Percentiles rank a stretch among this genome's conserved stretches.
Evolutionary conservation across 2,113 vertebrate genomes (phyloP).

Genomic region (Loxodonta africana): DNA sequence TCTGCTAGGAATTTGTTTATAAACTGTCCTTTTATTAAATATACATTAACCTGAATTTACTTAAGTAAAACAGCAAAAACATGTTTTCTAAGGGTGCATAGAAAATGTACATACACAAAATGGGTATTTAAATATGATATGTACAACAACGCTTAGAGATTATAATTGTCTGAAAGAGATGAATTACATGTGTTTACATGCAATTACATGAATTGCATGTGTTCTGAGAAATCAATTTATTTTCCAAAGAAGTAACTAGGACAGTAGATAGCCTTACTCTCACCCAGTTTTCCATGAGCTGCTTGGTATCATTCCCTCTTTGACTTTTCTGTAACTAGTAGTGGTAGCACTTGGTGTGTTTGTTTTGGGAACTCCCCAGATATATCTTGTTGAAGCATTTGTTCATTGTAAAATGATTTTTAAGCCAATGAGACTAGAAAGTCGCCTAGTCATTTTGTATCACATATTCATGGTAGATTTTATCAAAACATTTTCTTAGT

Average conservation of each 20-base stretch:
- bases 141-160: neutral
- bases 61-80: constrained; percentile 47
- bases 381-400: neutral
- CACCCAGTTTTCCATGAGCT: neutral
- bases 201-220: neutral
- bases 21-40: constrained; percentile 57
- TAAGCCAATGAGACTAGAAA: neutral
- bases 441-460: neutral
- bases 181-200: neutral
- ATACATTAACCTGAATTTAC: constrained; percentile 53
- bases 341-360: neutral
- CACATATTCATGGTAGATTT: neutral
- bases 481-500: neutral
- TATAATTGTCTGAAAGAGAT: neutral
- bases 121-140: neutral
- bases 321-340: neutral
- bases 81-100: neutral
- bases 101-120: neutral
- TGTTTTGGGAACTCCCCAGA: neutral
- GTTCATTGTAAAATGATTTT: neutral
- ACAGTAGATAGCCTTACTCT: neutral
- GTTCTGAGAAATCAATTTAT: neutral
- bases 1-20: constrained; percentile 55
- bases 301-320: neutral
- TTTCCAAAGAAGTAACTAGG: constrained; percentile 43